These are phyloP conservation scores for Paramuricea clavata DNA, from an alignment of 92 coral and sea anemone species.

Conservation along the genomic window DNA sequence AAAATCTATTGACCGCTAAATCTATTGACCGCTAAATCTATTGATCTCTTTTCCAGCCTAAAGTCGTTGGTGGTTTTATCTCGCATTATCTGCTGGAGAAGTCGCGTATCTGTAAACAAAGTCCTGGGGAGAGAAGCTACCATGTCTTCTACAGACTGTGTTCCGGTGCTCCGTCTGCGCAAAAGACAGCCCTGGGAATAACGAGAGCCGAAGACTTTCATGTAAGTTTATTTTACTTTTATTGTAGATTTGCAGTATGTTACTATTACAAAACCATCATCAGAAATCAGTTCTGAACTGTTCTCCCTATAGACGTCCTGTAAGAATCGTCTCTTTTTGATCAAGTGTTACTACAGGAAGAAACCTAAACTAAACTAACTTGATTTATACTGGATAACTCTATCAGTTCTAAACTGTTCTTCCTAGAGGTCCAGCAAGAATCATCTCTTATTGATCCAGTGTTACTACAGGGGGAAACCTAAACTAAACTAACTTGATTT, in stretches of 20 bases:
- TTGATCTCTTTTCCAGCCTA: conserved; percentile 69
- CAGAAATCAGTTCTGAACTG: too few relatives aligned
- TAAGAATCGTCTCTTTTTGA: too few relatives aligned
- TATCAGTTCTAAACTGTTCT: too few relatives aligned
- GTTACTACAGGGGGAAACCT: too few relatives aligned
- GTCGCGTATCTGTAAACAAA: conserved; percentile 96
- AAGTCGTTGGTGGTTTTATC: conserved; percentile 97
- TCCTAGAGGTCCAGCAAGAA: too few relatives aligned
- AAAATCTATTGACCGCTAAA: too few relatives aligned
- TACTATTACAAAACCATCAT: too few relatives aligned
- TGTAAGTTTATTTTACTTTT: conserved; percentile 55
- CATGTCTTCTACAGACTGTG: conserved; percentile 97
- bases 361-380: too few relatives aligned
- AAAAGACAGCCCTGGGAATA: conserved; percentile 78
- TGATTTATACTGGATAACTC: too few relatives aligned
- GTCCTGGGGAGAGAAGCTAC: conserved; percentile 96
- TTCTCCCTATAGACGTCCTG: too few relatives aligned
- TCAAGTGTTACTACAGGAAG: not conserved
- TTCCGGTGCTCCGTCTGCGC: conserved; percentile 91
- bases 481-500: too few relatives aligned
- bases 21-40: not conserved
- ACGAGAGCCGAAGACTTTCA: conserved; percentile 89
- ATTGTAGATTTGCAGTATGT: not conserved
- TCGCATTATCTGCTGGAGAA: conserved; percentile 97
- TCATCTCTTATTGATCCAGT: too few relatives aligned